Evolutionary conservation across 1,140 invertebrate genomes (phyloP).

Genomic region (Triops longicaudatus): DNA sequence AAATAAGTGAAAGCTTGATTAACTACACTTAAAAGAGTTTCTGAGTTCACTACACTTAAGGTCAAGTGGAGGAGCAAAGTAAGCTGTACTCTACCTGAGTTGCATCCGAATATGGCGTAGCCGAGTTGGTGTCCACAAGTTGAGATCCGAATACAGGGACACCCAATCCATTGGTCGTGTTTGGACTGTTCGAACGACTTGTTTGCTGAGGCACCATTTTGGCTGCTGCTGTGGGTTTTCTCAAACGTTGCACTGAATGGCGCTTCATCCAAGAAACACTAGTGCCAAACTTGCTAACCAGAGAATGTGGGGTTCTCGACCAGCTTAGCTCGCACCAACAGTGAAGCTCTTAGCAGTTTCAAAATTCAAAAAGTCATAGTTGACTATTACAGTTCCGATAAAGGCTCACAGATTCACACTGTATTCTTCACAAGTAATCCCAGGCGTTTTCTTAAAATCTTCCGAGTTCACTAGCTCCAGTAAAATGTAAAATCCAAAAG

Average conservation of each 20-base stretch:
- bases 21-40: too few relatives aligned
- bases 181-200: conserved; percentile 38
- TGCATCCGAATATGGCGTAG: conserved; percentile 90
- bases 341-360: neutral
- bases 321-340: neutral
- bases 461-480: neutral
- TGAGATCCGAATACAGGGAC: conserved; percentile 69
- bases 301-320: neutral
- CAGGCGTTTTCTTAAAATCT: neutral
- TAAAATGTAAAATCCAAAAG: neutral
- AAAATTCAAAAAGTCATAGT: neutral
- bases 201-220: conserved; percentile 52
- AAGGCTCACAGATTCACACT: neutral
- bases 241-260: conserved; percentile 19
- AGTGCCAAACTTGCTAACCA: neutral
- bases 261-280: conserved; percentile 16
- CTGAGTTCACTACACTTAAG: too few relatives aligned
- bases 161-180: conserved; percentile 38
- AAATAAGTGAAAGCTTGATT: too few relatives aligned
- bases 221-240: conserved; percentile 16
- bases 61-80: neutral
- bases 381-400: neutral
- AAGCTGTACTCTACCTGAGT: conserved; percentile 65
- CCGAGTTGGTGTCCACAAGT: conserved; percentile 76
- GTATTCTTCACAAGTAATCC: neutral